Percentiles rank a stretch among this genome's conserved stretches.
Evolutionary conservation across 2,797 vertebrate species (phyloP).

Genomic region (Tauraco hartlaubi): DNA sequence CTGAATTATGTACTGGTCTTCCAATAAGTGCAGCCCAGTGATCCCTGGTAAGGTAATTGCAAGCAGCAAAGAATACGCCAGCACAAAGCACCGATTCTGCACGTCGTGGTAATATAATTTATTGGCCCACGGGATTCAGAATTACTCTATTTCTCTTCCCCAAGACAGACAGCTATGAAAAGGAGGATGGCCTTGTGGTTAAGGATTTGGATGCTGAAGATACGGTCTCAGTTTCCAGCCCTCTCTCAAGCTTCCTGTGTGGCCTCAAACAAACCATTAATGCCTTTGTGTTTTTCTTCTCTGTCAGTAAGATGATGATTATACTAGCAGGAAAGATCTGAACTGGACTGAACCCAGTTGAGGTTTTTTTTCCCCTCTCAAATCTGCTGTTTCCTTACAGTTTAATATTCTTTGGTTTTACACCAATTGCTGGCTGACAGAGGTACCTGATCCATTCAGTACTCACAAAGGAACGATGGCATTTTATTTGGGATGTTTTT

Average conservation of each 20-base stretch:
- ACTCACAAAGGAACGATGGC: background rate
- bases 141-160: slow-evolving; percentile 59
- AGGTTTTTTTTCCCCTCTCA: background rate
- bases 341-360: slow-evolving; percentile 15
- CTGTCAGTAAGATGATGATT: slow-evolving; percentile 62
- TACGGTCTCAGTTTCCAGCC: background rate
- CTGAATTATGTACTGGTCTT: background rate
- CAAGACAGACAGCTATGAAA: slow-evolving; percentile 37
- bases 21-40: background rate
- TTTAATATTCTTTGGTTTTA: background rate
- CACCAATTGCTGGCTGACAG: background rate
- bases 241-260: slow-evolving; percentile 67
- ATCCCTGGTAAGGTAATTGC: slow-evolving; percentile 38
- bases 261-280: slow-evolving; percentile 65
- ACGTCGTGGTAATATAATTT: slow-evolving; percentile 16
- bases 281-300: slow-evolving; percentile 65
- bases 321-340: slow-evolving; percentile 39
- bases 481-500: background rate
- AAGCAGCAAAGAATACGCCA: background rate
- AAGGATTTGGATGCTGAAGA: slow-evolving; percentile 60
- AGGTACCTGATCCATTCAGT: background rate
- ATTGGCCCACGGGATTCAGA: slow-evolving; percentile 29
- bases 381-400: background rate
- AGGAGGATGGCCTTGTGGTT: slow-evolving; percentile 68
- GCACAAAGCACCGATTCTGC: slow-evolving; percentile 31